These are phyloP conservation scores for Procambarus virginalis DNA, from an alignment of 1,140 invertebrate genomes.

Conservation along the genomic window DNA sequence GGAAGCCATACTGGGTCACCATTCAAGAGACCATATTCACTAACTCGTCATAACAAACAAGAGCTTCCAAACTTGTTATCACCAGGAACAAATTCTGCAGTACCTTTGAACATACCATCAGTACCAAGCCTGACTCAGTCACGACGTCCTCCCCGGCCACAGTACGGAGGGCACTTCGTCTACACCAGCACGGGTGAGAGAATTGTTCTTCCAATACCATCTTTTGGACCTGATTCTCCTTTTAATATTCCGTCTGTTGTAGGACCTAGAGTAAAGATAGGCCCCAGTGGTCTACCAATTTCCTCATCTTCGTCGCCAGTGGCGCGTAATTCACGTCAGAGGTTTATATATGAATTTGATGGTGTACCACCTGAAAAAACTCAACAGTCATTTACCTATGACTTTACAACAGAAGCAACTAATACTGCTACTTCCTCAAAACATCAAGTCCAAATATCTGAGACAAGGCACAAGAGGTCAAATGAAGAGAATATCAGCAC, in stretches of 20 bases:
- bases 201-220: constrained; percentile 14
- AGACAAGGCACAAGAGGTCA: constrained; percentile 26
- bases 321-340: constrained; percentile 12
- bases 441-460: constrained; percentile 24
- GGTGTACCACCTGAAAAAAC: background rate
- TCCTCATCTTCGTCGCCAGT: background rate
- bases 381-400: constrained; percentile 12
- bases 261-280: background rate
- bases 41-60: background rate
- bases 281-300: background rate
- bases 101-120: background rate
- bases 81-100: background rate
- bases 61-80: background rate
- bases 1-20: background rate
- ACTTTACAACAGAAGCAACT: background rate
- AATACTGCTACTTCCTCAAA: background rate
- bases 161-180: constrained; percentile 22
- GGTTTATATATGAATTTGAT: constrained; percentile 54
- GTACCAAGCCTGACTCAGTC: background rate
- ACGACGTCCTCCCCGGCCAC: constrained; percentile 12
- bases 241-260: constrained; percentile 23
- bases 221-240: constrained; percentile 10
- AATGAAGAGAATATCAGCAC: background rate
- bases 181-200: constrained; percentile 49
- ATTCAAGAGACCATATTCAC: background rate